phyloP scores from a whole-genome alignment of 2,888 invertebrate species.

The Eupithecia centaureata region DNA sequence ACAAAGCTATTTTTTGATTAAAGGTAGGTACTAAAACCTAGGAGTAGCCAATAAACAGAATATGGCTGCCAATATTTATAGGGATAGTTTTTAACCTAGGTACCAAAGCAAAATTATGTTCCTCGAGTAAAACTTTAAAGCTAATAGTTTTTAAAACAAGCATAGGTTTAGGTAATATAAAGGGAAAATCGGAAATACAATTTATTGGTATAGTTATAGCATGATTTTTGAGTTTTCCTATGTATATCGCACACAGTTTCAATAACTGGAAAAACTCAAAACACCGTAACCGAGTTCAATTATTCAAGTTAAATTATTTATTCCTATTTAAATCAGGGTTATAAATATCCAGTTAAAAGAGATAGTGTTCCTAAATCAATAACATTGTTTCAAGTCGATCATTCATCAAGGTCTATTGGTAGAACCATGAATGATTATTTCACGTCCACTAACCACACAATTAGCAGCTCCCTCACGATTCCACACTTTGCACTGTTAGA shows the following conservation, averaged over 20 bases:
- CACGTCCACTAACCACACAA: constrained; percentile 46
- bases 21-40: not conserved
- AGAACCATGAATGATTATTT: constrained; percentile 52
- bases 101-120: not conserved
- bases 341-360: not conserved
- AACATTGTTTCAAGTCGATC: not conserved
- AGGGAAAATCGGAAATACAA: no score
- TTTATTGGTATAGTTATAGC: no score
- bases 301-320: no score
- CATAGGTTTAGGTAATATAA: no score
- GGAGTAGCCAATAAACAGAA: no score
- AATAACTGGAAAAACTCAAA: not conserved
- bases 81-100: not conserved
- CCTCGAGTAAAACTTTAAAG: not conserved
- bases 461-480: constrained; percentile 27
- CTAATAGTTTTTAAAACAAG: not conserved
- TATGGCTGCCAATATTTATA: no score
- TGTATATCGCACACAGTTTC: not conserved
- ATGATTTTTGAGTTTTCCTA: not conserved
- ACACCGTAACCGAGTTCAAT: not conserved
- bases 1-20: not conserved
- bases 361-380: not conserved
- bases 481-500: constrained; percentile 38
- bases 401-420: constrained; percentile 35
- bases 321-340: not conserved